These are phyloP conservation scores for Chelonus insularis DNA, from an alignment of 1,140 invertebrate species.

Conservation along the genomic window DNA sequence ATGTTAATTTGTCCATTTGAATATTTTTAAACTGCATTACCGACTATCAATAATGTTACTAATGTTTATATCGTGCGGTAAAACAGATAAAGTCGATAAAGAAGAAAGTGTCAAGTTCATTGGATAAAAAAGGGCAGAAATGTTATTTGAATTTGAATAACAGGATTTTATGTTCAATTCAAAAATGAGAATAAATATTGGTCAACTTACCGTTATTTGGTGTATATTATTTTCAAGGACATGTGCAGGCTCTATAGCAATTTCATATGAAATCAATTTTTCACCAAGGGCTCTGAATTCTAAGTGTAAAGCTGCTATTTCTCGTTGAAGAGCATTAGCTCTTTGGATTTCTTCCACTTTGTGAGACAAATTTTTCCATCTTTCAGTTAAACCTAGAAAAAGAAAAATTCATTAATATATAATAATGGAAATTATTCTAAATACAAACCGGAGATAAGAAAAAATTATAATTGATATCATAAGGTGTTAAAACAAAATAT, in stretches of 20 bases:
- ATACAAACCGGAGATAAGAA: no score
- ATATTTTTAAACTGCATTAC: no score
- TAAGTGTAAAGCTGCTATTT: constrained; percentile 54
- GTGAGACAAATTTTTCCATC: constrained; percentile 63
- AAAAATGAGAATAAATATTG: constrained; percentile 4
- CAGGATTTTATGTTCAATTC: no score
- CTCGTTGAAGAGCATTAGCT: constrained; percentile 56
- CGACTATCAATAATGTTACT: no score
- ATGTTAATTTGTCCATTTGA: no score
- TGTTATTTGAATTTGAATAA: no score
- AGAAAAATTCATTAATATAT: constrained; percentile 2
- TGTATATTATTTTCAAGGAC: constrained; percentile 61
- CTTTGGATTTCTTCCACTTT: constrained; percentile 60
- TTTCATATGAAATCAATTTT: constrained; percentile 48
- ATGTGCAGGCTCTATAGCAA: constrained; percentile 49
- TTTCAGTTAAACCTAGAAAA: constrained; percentile 61
- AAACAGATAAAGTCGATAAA: no score
- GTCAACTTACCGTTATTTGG: constrained; percentile 59
- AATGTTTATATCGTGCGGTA: no score
- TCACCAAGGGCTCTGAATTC: constrained; percentile 50
- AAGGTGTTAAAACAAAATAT: no score
- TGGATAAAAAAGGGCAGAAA: no score
- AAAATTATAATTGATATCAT: no score
- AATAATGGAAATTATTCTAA: background rate
- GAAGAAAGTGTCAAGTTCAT: no score